Evolutionary conservation across 2,797 vertebrate genomes (phyloP), one percentile per base, ranked within the genome.

Genomic region (Tenualosa ilisha): DNA sequence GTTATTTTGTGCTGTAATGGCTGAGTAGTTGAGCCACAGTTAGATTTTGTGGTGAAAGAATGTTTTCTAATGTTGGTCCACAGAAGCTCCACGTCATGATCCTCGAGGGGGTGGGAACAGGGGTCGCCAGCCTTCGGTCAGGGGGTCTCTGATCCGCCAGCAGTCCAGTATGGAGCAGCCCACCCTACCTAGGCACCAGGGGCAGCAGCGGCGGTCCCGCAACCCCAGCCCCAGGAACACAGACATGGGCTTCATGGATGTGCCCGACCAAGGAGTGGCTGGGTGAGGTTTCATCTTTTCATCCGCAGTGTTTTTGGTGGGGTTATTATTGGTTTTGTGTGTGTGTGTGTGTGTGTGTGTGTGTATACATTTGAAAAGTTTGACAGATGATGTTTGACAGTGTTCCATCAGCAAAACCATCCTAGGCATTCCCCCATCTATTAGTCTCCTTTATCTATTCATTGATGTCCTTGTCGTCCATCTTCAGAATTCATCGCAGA

Each of bases 121-220:
- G 9, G 53, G 0, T 15, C 84, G 20, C 0, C 1, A 63, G 43
- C 82, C 37, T 1, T 43, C 81, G 5, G 82, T 91, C 68, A 93
- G 95, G 61, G 90, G 90, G 6, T 93, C 95, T 3, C 83, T 96
- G 46, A 85, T 95, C 2, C 93, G 93, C 12, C 93, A 95, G 81
- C 96, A 96, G 90, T 92, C 93, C 86, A 96, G 89, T 87, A 94
- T 95, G 94, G 96, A 97, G 8, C 96, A 97, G 87, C 96, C 96
- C 81, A 95, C 88, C 13, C 90, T 97, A 46, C 96, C 96, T 0
- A 90, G 94, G n/a, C 85, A 89, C 49, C 89, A 88, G 1, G 91
- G 92, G 0, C 87, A 91, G 65, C 90, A 91, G 63, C 90, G 89
- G 4, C 50, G 86, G 84, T 3, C 89, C 88, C 85, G 92, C 54